Evolutionary conservation across 2,113 vertebrate genomes (phyloP).

Genomic region (Stigmatopora argus): DNA sequence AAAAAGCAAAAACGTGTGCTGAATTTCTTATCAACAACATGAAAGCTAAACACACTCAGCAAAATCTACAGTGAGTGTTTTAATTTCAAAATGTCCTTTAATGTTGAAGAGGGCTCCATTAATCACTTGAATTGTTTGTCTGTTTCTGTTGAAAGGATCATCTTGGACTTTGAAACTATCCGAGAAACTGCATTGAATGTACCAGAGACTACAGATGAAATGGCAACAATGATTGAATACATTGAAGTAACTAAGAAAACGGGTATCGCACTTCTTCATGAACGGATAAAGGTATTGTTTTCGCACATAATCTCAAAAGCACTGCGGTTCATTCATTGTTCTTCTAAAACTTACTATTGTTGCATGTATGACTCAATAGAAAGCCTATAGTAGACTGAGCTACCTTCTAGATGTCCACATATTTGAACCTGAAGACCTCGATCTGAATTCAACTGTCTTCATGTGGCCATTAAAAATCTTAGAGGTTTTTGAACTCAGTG

Average conservation of each 20-base stretch:
- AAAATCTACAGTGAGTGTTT: constrained; percentile 77
- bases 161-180: constrained; percentile 85
- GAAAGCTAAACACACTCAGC: constrained; percentile 68
- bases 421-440: constrained; percentile 75
- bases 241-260: constrained; percentile 67
- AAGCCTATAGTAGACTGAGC: constrained; percentile 66
- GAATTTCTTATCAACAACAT: constrained; percentile 75
- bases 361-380: constrained; percentile 59
- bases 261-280: constrained; percentile 65
- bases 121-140: neutral
- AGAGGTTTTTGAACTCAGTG: constrained; percentile 76
- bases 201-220: constrained; percentile 83
- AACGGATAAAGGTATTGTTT: constrained; percentile 71
- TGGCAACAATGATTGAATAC: constrained; percentile 73
- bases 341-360: neutral
- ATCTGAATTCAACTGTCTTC: constrained; percentile 74
- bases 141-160: constrained; percentile 75
- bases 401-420: constrained; percentile 80
- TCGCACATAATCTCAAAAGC: neutral
- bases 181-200: constrained; percentile 71
- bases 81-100: neutral
- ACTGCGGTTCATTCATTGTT: neutral
- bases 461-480: constrained; percentile 82
- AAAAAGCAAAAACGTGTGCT: constrained; percentile 73
- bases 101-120: neutral